These are phyloP conservation scores for Exaiptasia diaphana DNA, from an alignment of 64 coral and sea anemone species.

Conservation along the genomic window DNA sequence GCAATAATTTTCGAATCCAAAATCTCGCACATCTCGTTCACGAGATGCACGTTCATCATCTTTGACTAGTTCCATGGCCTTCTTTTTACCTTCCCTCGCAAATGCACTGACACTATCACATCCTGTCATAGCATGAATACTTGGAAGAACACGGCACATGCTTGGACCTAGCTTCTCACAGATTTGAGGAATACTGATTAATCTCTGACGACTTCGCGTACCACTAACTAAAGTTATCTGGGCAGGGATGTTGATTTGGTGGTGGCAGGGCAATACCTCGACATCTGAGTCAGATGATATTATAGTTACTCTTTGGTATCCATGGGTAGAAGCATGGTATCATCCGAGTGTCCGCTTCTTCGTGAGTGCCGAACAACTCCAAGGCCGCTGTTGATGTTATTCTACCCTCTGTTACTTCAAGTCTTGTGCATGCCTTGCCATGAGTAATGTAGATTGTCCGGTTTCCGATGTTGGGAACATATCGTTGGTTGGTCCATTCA, in stretches of 20 bases:
- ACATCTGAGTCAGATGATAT: conserved; percentile 23
- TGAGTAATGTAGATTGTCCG: background rate
- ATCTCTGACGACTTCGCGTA: background rate
- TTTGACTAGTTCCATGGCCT: background rate
- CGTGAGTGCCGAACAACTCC: background rate
- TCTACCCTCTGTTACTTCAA: background rate
- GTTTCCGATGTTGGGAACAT: background rate
- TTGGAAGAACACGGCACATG: background rate
- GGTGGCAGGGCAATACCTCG: background rate
- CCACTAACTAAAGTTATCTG: conserved; percentile 1
- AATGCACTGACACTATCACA: background rate
- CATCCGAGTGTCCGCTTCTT: conserved; percentile 17
- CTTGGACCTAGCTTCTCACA: conserved; percentile 16
- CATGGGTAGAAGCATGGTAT: background rate
- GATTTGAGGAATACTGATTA: background rate
- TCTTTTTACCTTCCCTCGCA: background rate
- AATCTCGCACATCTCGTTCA: no score
- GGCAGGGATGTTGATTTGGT: conserved; percentile 16
- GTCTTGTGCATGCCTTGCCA: conserved; percentile 4
- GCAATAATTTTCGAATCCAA: no score
- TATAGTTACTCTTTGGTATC: background rate
- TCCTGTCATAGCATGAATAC: background rate
- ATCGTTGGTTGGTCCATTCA: conserved; percentile 18
- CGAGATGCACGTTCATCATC: background rate
- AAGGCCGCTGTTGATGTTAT: background rate